Evolutionary conservation across 2,888 invertebrate genomes (phyloP).

Genomic region (Graphium colonna): DNA sequence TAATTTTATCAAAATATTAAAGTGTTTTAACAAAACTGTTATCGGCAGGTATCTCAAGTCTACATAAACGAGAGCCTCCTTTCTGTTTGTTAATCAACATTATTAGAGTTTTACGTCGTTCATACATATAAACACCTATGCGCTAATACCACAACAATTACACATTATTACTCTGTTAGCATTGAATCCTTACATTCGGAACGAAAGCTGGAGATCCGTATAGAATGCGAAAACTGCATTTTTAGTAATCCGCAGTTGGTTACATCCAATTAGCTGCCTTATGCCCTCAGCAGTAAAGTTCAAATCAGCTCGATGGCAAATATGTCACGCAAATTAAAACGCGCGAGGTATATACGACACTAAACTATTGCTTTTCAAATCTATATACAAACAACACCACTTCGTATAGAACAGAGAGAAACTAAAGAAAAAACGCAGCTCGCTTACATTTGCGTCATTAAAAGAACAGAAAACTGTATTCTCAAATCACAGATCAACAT

Average conservation of each 20-base stretch:
- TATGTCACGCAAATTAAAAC: background rate
- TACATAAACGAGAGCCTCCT: background rate
- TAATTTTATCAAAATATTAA: background rate
- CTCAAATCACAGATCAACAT: conserved; percentile 64
- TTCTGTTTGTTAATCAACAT: background rate
- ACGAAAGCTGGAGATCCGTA: background rate
- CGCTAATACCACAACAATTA: background rate
- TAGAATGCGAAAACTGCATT: background rate
- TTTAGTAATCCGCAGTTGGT: background rate
- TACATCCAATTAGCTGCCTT: background rate
- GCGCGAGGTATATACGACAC: background rate
- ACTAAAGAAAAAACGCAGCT: conserved; percentile 35
- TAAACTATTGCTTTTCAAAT: conserved; percentile 14
- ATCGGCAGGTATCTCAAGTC: background rate
- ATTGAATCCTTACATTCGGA: background rate
- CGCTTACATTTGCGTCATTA: conserved; percentile 21
- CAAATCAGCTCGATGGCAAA: background rate
- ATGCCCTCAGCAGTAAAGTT: background rate
- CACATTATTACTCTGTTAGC: background rate
- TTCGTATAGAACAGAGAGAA: conserved; percentile 25
- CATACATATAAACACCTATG: background rate
- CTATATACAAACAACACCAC: conserved; percentile 3
- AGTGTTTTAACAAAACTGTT: background rate
- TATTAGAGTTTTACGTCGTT: background rate
- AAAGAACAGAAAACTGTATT: conserved; percentile 51